Base-by-base conservation (phyloP, 2,888 invertebrate species). In the Mimachlamys varia region DNA sequence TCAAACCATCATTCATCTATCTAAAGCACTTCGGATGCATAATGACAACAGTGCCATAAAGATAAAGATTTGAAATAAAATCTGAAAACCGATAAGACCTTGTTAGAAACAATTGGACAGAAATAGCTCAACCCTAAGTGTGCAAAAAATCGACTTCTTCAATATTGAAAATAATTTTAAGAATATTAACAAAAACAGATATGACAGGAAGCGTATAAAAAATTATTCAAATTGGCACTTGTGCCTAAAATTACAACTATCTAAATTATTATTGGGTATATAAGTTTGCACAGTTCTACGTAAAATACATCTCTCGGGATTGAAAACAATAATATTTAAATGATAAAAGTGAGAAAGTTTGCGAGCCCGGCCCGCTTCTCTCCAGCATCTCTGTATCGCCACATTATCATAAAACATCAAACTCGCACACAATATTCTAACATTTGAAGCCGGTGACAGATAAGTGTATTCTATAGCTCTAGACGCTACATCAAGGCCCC, bases 21-120 rank as follows among this genome's bases (percentile, higher is more conserved):
- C 76, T 76, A 10, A 27, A 76, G 33, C 15, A 76, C 7, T 10
- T 76, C 33, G 33, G 76, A 76, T 33, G 76, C 76, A 12, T 76
- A 33, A 76, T 76, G 76, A 76, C 76, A 76, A 76, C 76, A 33
- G 33, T 33, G 13, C 33, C 33, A 76, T 76, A 27, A 76, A 76
- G 33, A 33, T 33, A 33, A 76, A 76, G 17, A 2, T 27, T 76
- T 33, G 7, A 76, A 76, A 1, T 7, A 76, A 76, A 33, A 33
- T 76, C 27, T 76, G 33, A 13, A 33, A 12, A 76, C 12, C 4
- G 76, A 76, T 76, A 33, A 13, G 76, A 12, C 76, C 76, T 76
- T 76, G 76, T 76, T 76, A 76, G 76, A 76, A 76, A 76, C 76
- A 76, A 76, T 76, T 33, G 76, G 76, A 33, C 76, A 76, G 76